Evolutionary conservation across 92 coral and sea anemone species (phyloP), one percentile per base, ranked within the genome.

Genomic region (Plumapathes pennacea): DNA sequence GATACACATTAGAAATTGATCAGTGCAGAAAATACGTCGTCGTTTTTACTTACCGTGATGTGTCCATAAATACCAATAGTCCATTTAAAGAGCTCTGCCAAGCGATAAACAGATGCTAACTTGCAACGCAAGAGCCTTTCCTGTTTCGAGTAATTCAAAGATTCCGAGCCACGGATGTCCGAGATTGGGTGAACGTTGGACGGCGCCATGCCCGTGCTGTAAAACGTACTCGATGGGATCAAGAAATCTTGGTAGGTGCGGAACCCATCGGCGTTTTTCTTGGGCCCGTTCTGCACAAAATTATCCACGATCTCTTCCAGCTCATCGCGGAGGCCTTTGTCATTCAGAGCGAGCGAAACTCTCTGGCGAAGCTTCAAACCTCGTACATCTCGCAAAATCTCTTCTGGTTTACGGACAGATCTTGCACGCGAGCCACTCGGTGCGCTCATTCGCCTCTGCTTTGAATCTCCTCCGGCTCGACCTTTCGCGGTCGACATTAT

Each of bases 281-380:
- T 85, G 10, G 85, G 80, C 22, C 71, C 68, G 5, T 79, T 69
- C 22, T 78, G 55, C 54, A 80, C 90, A 24, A 72, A 84, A 57
- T 72, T 88, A 14, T 86, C 74, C 24, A 88, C 83, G 19, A 85
- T 80, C 13, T 69, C 96, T 74, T 88, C 96, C 41, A 88, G 69
- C 47, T 88, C 96, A 37, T 88, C 90, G 38, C 96, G 86, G 69
- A 88, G 83, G 49, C 72, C 71, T 45, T 88, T 86, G 74, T 88
- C 96, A 50, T 86, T 72, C 61, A 88, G 54, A 19, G 83, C 90
- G 37, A 83, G 59, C 13, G 96, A 83, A 5, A 88, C 96, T 34
- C 96, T 80, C 67, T 88, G 96, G 11, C 96, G 90, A 74, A 88
- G 96, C 63, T 88, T 88, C 66, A 88, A 56, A 50, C 96, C 96